A percentile compares a stretch with the other conserved stretches of the same genome.
phyloP scores from a whole-genome alignment of 2,113 vertebrate genomes.

The Misgurnus anguillicaudatus region DNA sequence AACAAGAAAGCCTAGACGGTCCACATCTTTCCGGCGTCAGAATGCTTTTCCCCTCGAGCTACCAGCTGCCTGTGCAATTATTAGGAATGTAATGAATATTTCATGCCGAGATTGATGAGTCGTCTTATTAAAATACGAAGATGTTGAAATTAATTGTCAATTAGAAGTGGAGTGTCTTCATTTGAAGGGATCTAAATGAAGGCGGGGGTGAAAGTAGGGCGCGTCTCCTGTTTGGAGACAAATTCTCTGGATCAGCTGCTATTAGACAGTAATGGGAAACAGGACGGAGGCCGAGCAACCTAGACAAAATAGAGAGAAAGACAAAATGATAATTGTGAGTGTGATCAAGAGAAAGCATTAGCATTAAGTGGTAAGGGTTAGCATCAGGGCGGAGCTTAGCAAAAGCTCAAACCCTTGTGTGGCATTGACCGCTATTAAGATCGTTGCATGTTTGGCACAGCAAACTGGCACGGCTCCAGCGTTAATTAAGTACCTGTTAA shows the following conservation, averaged over 20 bases:
- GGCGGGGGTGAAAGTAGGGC: constrained; percentile 56
- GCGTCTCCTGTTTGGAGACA: constrained; percentile 50
- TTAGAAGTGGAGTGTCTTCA: constrained; percentile 82
- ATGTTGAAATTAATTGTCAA: constrained; percentile 87
- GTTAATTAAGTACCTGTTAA: constrained; percentile 85
- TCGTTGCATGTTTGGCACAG: constrained; percentile 71
- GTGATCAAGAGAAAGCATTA: constrained; percentile 66
- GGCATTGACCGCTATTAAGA: constrained; percentile 78
- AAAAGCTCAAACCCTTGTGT: constrained; percentile 62
- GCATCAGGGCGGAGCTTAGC: constrained; percentile 60
- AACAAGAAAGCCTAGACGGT: constrained; percentile 36
- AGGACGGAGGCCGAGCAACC: constrained; percentile 17
- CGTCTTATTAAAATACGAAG: constrained; percentile 85
- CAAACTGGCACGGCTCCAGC: constrained; percentile 70
- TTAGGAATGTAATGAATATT: constrained; percentile 82
- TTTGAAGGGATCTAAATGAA: constrained; percentile 78
- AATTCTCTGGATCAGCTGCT: constrained; percentile 65
- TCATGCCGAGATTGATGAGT: constrained; percentile 81
- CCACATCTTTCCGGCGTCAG: constrained; percentile 42
- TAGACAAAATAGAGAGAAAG: background rate
- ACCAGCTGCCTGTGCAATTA: constrained; percentile 58
- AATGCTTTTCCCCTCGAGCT: constrained; percentile 42
- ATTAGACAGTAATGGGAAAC: constrained; percentile 77
- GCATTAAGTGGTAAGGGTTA: constrained; percentile 62
- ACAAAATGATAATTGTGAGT: constrained; percentile 25